Base-by-base conservation (phyloP, 2,888 invertebrate species). In the Heterodera filipjevi region DNA sequence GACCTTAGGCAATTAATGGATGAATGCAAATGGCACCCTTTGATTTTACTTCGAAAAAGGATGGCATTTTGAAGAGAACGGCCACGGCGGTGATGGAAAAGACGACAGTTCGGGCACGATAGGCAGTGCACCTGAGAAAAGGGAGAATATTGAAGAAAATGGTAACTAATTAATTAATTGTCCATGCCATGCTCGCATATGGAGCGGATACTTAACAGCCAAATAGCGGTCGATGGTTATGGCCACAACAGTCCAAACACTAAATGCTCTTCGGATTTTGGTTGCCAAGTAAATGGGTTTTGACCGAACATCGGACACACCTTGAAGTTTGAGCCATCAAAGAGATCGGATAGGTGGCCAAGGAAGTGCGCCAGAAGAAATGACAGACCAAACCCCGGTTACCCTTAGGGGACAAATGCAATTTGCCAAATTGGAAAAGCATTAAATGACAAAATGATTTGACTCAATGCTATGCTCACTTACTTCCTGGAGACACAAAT, bases 191-290 rank as follows among this genome's bases (percentile, higher is more conserved):
- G 87, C 82, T 68, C 86, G 84, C 76, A 82, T 86, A 64, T 87
- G 84, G 22, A 87, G 81, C 22, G 87, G 87, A 74, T 87, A 87
- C 33, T 84, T 83, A 22, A 87, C 86, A 0, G 87, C 87, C 33
- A 87, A 77, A 66, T 78, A 78, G 2, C 87, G 85, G 75, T 87
- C 87, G 14, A 87, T 84, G 6, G 87, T 87, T 12, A 87, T 86
- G 19, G 87, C 87, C n/a, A 87, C 87, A 70, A 86, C 87, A 30
- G 87, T 88, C 86, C 86, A 87, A 30, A 87, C 87, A 14, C 85
- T 85, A 59, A 59, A 59, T 8, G 59, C n/a, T 22, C 27, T 49
- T 49, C 19, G n/a, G 12, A n/a, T 59, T n/a, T 10, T 10, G 22
- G n/a, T 5, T 6, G 22, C 22, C 53, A 22, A 53, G 0, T 22